Percentiles rank a stretch among this genome's conserved stretches.
phyloP scores from a whole-genome alignment of 1,140 invertebrate genomes.

The Myzus persicae region DNA sequence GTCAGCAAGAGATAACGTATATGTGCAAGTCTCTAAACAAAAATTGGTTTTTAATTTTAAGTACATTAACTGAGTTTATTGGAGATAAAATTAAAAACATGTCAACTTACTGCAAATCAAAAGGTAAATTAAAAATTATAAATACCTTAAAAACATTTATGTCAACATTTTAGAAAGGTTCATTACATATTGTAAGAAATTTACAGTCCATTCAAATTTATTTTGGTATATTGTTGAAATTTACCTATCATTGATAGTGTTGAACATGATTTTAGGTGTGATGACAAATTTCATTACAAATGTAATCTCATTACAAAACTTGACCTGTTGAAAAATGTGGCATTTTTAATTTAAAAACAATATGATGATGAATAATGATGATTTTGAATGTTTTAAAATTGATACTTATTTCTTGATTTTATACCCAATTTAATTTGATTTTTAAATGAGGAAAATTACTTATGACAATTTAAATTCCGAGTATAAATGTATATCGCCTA shows the following conservation, averaged over 20 bases:
- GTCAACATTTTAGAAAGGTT: background rate
- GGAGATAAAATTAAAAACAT: background rate
- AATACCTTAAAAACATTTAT: conserved; percentile 1
- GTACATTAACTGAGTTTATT: background rate
- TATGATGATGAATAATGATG: no score
- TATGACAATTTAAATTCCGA: no score
- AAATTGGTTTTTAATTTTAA: background rate
- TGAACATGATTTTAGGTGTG: background rate
- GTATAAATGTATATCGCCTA: no score
- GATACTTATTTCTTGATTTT: no score
- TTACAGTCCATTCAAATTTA: background rate
- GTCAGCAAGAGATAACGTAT: conserved; percentile 60
- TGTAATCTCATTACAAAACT: no score
- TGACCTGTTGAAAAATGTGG: no score
- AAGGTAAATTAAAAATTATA: background rate
- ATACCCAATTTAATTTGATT: no score
- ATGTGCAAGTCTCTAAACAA: conserved; percentile 46
- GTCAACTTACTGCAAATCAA: background rate
- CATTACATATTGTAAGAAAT: background rate
- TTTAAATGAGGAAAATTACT: no score
- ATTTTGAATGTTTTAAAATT: no score
- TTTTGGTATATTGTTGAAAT: background rate
- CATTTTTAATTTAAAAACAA: no score
- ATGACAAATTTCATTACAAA: no score
- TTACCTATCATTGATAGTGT: background rate